Evolutionary conservation across 2,888 invertebrate genomes (phyloP).

Genomic region (Tholera decimalis): DNA sequence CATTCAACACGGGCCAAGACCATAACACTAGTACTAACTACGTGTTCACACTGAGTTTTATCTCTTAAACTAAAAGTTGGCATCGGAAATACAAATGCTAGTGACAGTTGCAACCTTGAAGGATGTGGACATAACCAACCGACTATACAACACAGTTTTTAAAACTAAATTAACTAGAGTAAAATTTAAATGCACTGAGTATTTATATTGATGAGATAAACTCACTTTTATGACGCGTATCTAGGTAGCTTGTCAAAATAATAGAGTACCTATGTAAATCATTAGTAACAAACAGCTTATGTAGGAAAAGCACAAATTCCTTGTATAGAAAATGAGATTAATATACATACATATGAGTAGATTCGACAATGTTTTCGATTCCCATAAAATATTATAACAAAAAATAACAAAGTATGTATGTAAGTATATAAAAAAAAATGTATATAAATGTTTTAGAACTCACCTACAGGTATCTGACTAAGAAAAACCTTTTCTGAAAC

Average conservation of each 20-base stretch:
- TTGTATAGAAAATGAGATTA: not conserved
- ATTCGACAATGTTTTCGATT: conserved; percentile 19
- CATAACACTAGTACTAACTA: conserved; percentile 10
- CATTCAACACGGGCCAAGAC: not conserved
- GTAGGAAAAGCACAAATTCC: not conserved
- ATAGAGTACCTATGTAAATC: conserved; percentile 7
- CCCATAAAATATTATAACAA: not conserved
- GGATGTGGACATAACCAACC: conserved; percentile 1
- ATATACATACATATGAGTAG: not conserved
- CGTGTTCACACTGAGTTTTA: not conserved
- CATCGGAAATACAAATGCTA: conserved; percentile 18
- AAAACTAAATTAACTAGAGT: conserved; percentile 42
- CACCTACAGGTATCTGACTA: not conserved
- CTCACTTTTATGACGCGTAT: conserved; percentile 25
- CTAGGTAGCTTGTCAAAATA: conserved; percentile 12
- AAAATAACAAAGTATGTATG: conserved; percentile 9
- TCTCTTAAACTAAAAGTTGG: conserved; percentile 8
- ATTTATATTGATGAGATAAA: conserved; percentile 51
- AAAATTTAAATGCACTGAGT: conserved; percentile 71
- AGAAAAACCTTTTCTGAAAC: conserved; percentile 5
- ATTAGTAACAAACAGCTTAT: conserved; percentile 32
- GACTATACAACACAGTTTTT: conserved; percentile 20
- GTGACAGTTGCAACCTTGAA: not conserved
- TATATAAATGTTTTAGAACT: not conserved
- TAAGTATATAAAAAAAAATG: not conserved